Base-by-base conservation (phyloP, 2,888 invertebrate genomes). In the Macrophya annulata region DNA sequence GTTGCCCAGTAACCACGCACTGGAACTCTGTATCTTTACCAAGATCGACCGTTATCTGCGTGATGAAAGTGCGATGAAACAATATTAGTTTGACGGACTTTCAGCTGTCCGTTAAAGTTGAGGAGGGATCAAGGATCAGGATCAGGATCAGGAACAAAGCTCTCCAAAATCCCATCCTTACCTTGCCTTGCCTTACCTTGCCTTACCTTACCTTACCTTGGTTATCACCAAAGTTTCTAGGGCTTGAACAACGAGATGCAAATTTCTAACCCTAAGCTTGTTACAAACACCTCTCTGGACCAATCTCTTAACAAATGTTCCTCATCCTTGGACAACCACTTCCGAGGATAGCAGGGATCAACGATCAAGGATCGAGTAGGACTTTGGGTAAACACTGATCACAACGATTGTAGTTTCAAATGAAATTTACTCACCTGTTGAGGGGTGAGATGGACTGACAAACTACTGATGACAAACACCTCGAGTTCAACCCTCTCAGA, bases 1-100 rank as follows among this genome's bases (percentile, higher is more conserved):
- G 98, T 94, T 97, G 97, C 8, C 99, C 99, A 86, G 96, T 96
- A 84, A 97, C 96, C 92, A 97, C 97, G 94, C 99, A 99, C 92
- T 98, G 97, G 93, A 99, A 97, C 91, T 95, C 96, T 79, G 98
- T 97, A 91, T 97, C 96, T 91, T 97, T 96, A 86, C 97, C 98
- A 87, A 97, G 96, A 93, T 98, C 98, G 86, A 98, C 96, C 87
- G 97, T 96, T 81, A 92, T 97, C 94, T 97, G 96, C 89, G 59
- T 12, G 17, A 59, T 6, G 43, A 81, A 81, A 62, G 59, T 37
- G 74, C n/a, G 43, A 12, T 5, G 25, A 15, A 10, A 25, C 12
- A 15, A 77, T 43, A 59, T 59, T 81, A 81, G 62, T 62, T 81
- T 43, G 43, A 81, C 62, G 81, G 40, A 40, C 17, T 81, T 40